Evolutionary conservation across 2,113 vertebrate species (phyloP), one percentile per base, ranked within the genome.

Genomic region (Coptodon bakossiorum): DNA sequence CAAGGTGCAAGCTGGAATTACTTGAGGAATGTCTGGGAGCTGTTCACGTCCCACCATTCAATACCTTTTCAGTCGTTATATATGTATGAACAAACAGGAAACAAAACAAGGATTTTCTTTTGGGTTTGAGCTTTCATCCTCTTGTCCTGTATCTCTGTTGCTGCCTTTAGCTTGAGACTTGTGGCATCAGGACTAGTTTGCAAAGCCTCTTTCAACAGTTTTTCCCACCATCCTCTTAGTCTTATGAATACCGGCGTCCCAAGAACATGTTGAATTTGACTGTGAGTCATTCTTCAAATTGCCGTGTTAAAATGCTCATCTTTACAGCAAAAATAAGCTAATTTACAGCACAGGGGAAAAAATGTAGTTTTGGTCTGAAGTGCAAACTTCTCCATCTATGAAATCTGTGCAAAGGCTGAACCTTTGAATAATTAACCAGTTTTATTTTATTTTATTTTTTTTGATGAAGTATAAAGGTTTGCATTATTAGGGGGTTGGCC

Each of bases 171-270:
- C 13, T 27, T 45, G 38, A 7, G 2, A 45, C 34, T 5, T 73
- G 68, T 3, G 3, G 13, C 40, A 73, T 73, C 68, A 27, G 5
- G 5, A 40, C 40, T 17, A 9, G 22, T 17, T 73, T 73, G 9
- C 22, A 48, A 76, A 76, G 1, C 2, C 40, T 0, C 68, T 19
- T 11, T 76, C 43, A 76, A 2, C 14, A 24, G 2, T 76, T 73
- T 73, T 0, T 0, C 13, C 22, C 36, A 45, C 14, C 40, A 1
- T 45, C 40, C 6, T 45, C 40, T 27, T 29, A 45, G 9, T 2
- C 14, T 73, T 73, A 45, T 16, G 38, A 45, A 73, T 45, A 13
- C 66, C 45, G 38, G 22, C 1, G 3, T 27, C 22, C 22, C 1
- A 27, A 16, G n/a, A 27, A 45, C 12, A 0, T 43, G 12, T 4